Conservation (phyloP, 2,113 vertebrate species). For the Setophaga petechia region DNA sequence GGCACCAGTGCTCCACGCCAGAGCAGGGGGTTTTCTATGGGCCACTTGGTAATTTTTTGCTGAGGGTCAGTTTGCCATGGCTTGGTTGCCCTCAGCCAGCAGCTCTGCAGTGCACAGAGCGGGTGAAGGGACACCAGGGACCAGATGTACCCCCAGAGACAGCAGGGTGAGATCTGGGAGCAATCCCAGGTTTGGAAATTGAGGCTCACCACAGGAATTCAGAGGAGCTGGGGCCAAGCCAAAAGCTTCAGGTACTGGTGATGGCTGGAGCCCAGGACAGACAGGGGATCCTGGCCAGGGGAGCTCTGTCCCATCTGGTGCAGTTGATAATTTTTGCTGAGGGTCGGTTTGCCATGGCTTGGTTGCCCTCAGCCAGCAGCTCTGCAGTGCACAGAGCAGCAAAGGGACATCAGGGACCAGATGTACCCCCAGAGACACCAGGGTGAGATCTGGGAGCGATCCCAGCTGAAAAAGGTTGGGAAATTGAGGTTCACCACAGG, state of each 20-base stretch:
- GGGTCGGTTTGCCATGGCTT: too few species aligned
- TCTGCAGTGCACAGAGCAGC: too few species aligned
- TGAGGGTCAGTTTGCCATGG: background rate
- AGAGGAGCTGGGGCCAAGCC: background rate
- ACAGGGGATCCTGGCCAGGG: too few species aligned
- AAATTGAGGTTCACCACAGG: too few species aligned
- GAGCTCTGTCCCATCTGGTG: background rate
- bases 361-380: too few species aligned
- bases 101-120: background rate
- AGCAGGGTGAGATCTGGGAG: background rate
- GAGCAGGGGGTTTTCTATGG: background rate
- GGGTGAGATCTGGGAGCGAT: too few species aligned
- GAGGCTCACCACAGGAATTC: background rate
- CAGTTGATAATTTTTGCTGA: too few species aligned
- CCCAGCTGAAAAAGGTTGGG: too few species aligned
- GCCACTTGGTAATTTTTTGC: background rate
- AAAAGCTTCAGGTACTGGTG: fast-evolving
- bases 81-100: too few species aligned
- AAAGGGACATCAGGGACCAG: too few species aligned
- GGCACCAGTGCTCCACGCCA: fast-evolving
- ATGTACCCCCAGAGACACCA: too few species aligned
- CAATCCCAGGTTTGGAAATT: fast-evolving
- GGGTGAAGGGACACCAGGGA: background rate
- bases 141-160: background rate
- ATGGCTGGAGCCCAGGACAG: background rate